Evolutionary conservation across 2,888 invertebrate species (phyloP).

Genomic region (Xestia ashworthii): DNA sequence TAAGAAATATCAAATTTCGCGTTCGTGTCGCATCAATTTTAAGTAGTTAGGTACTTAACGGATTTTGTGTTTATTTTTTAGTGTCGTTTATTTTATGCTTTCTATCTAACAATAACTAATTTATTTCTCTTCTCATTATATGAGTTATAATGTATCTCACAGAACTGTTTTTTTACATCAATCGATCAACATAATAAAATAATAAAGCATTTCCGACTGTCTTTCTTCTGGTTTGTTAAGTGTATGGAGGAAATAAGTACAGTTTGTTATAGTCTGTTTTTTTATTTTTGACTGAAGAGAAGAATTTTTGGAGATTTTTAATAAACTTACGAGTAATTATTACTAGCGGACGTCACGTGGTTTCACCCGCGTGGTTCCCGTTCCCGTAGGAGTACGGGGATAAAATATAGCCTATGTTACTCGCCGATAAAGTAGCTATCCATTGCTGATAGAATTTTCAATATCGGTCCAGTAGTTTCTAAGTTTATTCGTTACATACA

Average conservation of each 20-base stretch:
- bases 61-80: slow-evolving; percentile 13
- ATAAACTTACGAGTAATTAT: neutral
- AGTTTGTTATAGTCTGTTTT: neutral
- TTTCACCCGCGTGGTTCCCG: too few species aligned
- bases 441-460: too few species aligned
- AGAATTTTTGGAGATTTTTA: neutral
- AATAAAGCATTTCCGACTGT: neutral
- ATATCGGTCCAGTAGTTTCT: too few species aligned
- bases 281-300: too few species aligned
- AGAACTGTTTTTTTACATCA: neutral
- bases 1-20: slow-evolving; percentile 61
- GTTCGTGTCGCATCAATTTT: slow-evolving; percentile 52
- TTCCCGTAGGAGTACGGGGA: too few species aligned
- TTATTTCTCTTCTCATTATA: neutral
- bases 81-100: neutral
- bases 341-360: too few species aligned
- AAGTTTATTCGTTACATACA: too few species aligned
- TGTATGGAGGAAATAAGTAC: neutral
- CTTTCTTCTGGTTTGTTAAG: neutral
- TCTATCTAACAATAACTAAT: neutral
- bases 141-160: neutral
- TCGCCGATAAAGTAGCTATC: too few species aligned
- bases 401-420: too few species aligned
- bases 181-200: neutral
- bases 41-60: slow-evolving; percentile 12